These are phyloP conservation scores for Ricordea florida DNA, from an alignment of 92 coral and sea anemone genomes.

Conservation along the genomic window DNA sequence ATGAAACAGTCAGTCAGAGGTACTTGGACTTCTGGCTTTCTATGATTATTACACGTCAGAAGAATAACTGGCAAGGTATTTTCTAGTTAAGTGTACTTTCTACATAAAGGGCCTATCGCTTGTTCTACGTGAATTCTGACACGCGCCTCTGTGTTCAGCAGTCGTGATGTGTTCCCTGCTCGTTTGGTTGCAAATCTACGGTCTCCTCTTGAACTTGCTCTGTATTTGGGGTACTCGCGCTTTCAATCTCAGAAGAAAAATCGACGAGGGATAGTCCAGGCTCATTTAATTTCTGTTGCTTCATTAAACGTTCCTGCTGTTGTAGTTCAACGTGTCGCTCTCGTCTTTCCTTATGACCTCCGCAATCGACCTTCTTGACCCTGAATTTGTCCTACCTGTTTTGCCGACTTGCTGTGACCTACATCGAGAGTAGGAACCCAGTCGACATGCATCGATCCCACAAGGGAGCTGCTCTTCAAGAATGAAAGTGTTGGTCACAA, in stretches of 20 bases:
- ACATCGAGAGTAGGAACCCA: slow-evolving; percentile 7
- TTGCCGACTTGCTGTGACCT: slow-evolving; percentile 11
- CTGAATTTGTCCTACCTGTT: background rate
- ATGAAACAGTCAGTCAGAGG: slow-evolving; percentile 36
- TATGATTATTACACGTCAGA: background rate
- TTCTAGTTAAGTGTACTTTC: background rate
- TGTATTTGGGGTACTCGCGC: slow-evolving; percentile 6
- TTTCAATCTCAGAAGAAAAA: slow-evolving; percentile 24
- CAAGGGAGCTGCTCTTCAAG: slow-evolving; percentile 21
- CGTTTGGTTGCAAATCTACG: background rate
- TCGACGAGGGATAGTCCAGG: slow-evolving; percentile 31
- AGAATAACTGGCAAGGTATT: background rate
- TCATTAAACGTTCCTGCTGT: slow-evolving; percentile 28
- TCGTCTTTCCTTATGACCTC: slow-evolving; percentile 32
- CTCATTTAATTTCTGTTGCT: slow-evolving; percentile 38
- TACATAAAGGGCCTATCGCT: background rate
- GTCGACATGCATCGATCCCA: slow-evolving; percentile 17
- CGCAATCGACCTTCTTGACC: slow-evolving; percentile 6
- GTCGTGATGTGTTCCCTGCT: background rate
- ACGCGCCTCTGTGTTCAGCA: no score
- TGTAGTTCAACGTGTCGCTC: slow-evolving; percentile 21
- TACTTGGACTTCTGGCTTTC: background rate
- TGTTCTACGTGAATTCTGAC: background rate
- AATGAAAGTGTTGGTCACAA: slow-evolving; percentile 6
- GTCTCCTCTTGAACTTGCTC: background rate